A percentile compares a stretch with the other conserved stretches of the same genome.
Conservation (phyloP, 2,113 vertebrate genomes). For the Beaufortia kweichowensis region DNA sequence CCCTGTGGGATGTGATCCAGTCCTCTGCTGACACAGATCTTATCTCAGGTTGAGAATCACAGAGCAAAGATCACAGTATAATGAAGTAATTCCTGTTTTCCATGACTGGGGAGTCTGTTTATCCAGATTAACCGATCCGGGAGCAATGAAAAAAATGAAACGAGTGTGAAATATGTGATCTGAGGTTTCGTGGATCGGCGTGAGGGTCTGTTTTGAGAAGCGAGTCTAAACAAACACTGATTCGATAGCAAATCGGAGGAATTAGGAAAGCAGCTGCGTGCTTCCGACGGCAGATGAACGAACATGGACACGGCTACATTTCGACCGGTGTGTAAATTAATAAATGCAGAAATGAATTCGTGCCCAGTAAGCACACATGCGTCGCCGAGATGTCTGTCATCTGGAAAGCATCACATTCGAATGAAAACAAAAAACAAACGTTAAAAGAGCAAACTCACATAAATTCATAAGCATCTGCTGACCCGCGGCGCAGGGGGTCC, state of each 20-base stretch:
- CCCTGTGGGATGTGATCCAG: conserved; percentile 37
- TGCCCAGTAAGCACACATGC: too few relatives aligned
- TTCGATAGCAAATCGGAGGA: not conserved
- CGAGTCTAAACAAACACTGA: conserved; percentile 33
- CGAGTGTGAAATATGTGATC: conserved; percentile 54
- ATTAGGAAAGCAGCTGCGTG: not conserved
- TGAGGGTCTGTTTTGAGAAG: conserved; percentile 21
- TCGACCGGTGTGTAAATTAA: not conserved
- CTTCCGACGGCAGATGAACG: conserved; percentile 5
- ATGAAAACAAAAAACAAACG: too few relatives aligned
- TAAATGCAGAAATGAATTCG: too few relatives aligned
- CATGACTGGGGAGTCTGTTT: conserved; percentile 13
- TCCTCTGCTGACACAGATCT: conserved; percentile 46
- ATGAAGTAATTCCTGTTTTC: conserved; percentile 41
- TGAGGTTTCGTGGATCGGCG: conserved; percentile 33
- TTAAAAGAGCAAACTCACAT: too few relatives aligned
- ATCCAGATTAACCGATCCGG: conserved; percentile 59
- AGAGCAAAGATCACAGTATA: not conserved
- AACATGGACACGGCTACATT: not conserved
- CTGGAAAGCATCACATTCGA: too few relatives aligned
- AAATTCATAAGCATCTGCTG: too few relatives aligned
- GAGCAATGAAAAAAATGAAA: conserved; percentile 48
- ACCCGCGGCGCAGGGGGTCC: too few relatives aligned
- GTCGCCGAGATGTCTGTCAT: too few relatives aligned
- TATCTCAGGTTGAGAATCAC: conserved; percentile 32